A percentile compares a stretch with the other conserved stretches of the same genome.
Evolutionary conservation across 2,888 invertebrate species (phyloP).

Genomic region (Girardia tigrina): DNA sequence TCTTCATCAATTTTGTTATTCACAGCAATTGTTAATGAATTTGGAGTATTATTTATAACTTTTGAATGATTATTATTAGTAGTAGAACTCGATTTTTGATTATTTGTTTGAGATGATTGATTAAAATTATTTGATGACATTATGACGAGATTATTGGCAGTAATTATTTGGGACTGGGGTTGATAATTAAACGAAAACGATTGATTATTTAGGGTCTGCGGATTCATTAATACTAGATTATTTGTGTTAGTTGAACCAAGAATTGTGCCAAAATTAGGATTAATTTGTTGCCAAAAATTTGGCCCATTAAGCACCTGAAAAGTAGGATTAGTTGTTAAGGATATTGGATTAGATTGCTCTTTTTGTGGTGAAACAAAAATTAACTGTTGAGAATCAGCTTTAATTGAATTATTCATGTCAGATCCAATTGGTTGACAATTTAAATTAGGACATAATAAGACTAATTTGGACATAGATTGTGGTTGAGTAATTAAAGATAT

Average conservation of each 20-base stretch:
- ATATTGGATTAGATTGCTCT: neutral
- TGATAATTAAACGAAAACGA: neutral
- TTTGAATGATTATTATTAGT: neutral
- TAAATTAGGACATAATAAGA: neutral
- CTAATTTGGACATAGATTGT: neutral
- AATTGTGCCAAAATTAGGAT: conserved; percentile 3
- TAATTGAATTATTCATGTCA: neutral
- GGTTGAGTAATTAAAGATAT: conserved; percentile 14
- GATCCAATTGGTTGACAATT: neutral
- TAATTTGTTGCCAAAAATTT: conserved; percentile 14
- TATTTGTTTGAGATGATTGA: neutral
- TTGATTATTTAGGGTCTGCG: neutral
- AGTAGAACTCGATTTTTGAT: neutral
- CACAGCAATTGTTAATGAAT: neutral
- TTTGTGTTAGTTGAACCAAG: neutral
- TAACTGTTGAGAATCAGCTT: neutral
- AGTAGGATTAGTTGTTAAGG: neutral
- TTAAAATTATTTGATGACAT: conserved; percentile 11
- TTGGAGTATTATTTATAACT: neutral
- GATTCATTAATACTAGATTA: neutral
- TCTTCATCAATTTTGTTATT: conserved; percentile 6
- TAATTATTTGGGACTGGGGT: neutral
- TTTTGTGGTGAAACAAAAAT: neutral
- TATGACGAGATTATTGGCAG: neutral
- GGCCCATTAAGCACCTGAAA: conserved; percentile 14